Base-by-base conservation (phyloP, 2,797 vertebrate genomes). In the Zenarchopterus dispar region DNA sequence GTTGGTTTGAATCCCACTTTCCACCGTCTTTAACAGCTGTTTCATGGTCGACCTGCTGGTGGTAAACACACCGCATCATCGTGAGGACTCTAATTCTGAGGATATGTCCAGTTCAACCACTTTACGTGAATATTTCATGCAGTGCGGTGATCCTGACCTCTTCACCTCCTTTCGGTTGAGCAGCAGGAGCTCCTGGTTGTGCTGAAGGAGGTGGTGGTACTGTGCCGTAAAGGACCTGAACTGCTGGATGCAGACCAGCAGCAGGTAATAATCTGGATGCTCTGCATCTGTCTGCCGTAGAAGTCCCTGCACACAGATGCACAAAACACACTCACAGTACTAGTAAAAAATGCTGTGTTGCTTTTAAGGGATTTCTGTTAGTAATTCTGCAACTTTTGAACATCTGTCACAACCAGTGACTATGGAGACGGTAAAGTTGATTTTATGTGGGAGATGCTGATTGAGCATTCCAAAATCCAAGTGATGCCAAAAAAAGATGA, bases 181-280 rank as follows among this genome's bases (percentile, higher is more conserved):
- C 78, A 95, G 75, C 41, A 98, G 95, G 45, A 97, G 91, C 54
- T 98, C 96, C 80, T 98, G 95, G 26, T 96, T 96, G 93, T 95
- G 96, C 33, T 96, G 96, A 36, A 99, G 94, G 58, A 99, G 95
- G 77, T 96, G 93, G 64, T 94, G 95, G 59, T 96, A 95, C 89
- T 97, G 97, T 1, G 94, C 91, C 26, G 94, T 95, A 89, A 99
- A 99, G 52, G 95, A 92, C 8, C 95, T 93, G 56, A 99, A 95
- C 77, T 96, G 96, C 86, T 98, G 97, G 77, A 98, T 94, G 51
- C 96, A 96, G 74, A 99, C 94, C 77, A 97, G 93, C 70, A 99
- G 92, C 76, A 99, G 92, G 81, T 97, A 98, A 82, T 98, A 97
- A 86, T 99, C 97, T 0, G 97, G 97, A 75, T 99, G 97, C 54